phyloP scores from a whole-genome alignment of 2,113 vertebrate species.

The Cinclus mexicanus region DNA sequence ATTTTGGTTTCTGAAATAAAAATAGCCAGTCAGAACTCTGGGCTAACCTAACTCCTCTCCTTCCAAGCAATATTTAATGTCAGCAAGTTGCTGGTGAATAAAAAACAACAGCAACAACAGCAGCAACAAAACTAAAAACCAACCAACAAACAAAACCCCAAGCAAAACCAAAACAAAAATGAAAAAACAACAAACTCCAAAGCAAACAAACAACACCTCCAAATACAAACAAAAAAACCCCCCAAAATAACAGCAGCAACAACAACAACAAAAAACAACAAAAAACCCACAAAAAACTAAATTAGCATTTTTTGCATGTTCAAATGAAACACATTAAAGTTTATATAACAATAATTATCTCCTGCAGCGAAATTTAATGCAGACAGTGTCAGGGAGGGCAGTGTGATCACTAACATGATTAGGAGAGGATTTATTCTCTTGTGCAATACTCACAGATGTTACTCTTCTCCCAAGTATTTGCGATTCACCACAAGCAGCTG shows the following conservation, averaged over 20 bases:
- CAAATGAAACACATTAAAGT: neutral
- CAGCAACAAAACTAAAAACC: neutral
- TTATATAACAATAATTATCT: neutral
- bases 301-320: neutral
- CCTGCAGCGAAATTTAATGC: neutral
- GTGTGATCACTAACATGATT: neutral
- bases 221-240: neutral
- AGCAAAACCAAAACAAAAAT: neutral
- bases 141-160: neutral
- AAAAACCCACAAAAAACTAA: neutral
- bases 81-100: neutral
- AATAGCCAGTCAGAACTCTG: neutral
- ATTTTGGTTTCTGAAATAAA: neutral
- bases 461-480: neutral
- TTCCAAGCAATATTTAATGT: neutral
- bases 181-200: neutral
- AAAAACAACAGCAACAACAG: neutral
- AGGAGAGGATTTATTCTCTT: constrained; percentile 9
- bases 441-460: neutral
- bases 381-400: neutral
- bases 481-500: neutral
- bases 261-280: too few relatives aligned
- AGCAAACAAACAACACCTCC: neutral
- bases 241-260: neutral
- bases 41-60: neutral